These are phyloP conservation scores for Axis porcinus DNA, from an alignment of 2,113 vertebrate genomes.

Conservation along the genomic window DNA sequence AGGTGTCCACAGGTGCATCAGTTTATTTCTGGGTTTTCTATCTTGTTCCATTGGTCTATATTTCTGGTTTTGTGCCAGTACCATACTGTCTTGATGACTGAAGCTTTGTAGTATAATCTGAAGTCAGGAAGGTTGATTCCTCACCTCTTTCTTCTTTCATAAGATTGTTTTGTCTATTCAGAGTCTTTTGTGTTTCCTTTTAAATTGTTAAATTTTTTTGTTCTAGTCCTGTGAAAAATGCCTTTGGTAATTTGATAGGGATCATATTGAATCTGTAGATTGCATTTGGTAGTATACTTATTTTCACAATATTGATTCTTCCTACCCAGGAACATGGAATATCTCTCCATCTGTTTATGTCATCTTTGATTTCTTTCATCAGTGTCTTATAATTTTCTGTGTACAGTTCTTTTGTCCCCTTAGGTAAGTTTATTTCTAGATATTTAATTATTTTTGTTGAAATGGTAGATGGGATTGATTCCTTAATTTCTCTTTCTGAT, in stretches of 20 bases:
- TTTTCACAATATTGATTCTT: not conserved
- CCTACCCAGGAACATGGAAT: not conserved
- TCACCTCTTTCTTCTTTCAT: not conserved
- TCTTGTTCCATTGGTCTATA: not conserved
- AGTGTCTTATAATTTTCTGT: not conserved
- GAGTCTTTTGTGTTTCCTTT: not conserved
- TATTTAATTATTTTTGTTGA: not conserved
- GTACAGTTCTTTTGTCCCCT: not conserved
- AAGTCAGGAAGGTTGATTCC: not conserved
- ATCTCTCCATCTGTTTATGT: not conserved
- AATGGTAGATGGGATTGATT: not conserved
- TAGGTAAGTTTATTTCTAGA: not conserved
- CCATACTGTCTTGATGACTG: not conserved
- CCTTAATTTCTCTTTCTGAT: not conserved
- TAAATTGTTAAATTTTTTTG: not conserved
- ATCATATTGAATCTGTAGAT: not conserved
- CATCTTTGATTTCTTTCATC: not conserved
- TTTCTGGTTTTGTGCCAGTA: not conserved
- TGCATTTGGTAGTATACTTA: not conserved
- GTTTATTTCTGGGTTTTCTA: not conserved
- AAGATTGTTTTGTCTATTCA: not conserved
- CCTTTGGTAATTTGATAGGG: not conserved
- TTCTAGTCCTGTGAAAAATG: not conserved
- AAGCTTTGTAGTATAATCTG: not conserved
- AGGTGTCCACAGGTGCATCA: not conserved